These are phyloP conservation scores for Archegozetes longisetosus DNA, from an alignment of 1,140 invertebrate genomes.

Conservation along the genomic window DNA sequence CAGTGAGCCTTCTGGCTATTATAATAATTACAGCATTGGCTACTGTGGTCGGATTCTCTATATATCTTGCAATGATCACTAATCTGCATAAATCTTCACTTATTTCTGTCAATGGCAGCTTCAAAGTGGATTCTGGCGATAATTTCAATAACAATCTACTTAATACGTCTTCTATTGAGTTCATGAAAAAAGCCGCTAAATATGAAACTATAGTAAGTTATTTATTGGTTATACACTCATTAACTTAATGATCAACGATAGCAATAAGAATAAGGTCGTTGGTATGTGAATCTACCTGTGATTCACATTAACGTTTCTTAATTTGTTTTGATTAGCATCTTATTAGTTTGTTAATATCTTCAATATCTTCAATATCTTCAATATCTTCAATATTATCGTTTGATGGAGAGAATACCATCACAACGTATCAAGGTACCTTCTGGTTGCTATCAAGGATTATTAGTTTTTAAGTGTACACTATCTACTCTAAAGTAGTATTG, in stretches of 20 bases:
- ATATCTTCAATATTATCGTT: conserved; percentile 5
- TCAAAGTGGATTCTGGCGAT: conserved; percentile 47
- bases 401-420: no score
- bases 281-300: no score
- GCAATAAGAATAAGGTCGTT: neutral
- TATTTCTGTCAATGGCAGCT: conserved; percentile 35
- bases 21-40: conserved; percentile 6
- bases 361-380: conserved; percentile 10
- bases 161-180: conserved; percentile 35
- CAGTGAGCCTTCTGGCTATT: conserved; percentile 21
- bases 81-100: neutral
- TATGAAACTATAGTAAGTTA: conserved; percentile 42
- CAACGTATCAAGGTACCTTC: no score
- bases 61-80: conserved; percentile 7
- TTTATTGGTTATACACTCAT: neutral
- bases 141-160: conserved; percentile 41
- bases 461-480: no score
- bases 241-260: neutral
- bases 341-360: no score
- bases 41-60: conserved; percentile 2
- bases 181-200: conserved; percentile 39
- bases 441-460: no score
- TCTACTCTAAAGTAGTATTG: no score
- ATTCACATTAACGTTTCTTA: no score
- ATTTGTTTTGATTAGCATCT: no score